A percentile compares a stretch with the other conserved stretches of the same genome.
These are phyloP conservation scores for Chloropsis cyanopogon DNA, from an alignment of 2,113 vertebrate genomes.

Conservation along the genomic window DNA sequence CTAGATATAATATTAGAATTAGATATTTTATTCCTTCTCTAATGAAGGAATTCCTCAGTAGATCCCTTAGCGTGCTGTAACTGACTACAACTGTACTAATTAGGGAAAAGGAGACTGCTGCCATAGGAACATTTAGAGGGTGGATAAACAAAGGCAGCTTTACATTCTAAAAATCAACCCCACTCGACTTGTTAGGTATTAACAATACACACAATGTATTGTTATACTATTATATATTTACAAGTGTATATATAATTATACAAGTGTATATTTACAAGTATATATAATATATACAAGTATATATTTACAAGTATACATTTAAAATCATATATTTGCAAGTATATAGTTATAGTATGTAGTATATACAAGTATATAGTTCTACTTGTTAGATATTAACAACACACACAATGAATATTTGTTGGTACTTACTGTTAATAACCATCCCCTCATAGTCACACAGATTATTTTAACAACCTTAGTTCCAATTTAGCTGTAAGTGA, in stretches of 20 bases:
- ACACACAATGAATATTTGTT: background rate
- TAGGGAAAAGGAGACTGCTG: background rate
- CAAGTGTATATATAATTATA: no score
- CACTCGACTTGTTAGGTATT: background rate
- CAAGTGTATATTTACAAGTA: no score
- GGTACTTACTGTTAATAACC: background rate
- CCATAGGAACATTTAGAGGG: background rate
- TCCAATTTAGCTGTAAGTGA: background rate
- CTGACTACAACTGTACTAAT: background rate
- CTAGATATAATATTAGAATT: background rate
- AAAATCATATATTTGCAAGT: no score
- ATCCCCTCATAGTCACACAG: background rate
- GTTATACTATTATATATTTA: no score
- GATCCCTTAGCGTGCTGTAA: background rate
- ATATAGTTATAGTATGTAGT: no score
- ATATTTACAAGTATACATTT: no score
- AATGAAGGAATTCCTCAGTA: background rate
- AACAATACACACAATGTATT: background rate
- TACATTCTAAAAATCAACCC: background rate
- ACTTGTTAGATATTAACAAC: background rate
- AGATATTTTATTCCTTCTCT: background rate
- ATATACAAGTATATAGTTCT: no score
- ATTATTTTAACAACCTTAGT: background rate
- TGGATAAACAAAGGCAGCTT: background rate
- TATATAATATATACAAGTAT: no score